phyloP scores from a whole-genome alignment of 1,140 invertebrate species.

The Rhagoletis zephyria region DNA sequence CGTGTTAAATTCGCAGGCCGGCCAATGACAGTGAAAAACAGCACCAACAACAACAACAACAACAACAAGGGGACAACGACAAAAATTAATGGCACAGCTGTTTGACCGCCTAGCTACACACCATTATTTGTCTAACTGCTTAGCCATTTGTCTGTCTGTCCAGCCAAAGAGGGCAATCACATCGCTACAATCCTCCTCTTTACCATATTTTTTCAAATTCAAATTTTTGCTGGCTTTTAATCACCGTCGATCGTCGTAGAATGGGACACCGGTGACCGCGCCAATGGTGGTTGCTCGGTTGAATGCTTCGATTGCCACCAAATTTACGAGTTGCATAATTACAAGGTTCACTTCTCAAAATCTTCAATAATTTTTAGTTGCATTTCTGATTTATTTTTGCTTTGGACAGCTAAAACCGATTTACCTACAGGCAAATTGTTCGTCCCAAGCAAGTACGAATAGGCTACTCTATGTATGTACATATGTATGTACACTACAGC shows the following conservation, averaged over 20 bases:
- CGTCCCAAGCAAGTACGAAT: not conserved
- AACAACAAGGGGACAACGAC: constrained; percentile 1
- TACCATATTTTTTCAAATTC: not conserved
- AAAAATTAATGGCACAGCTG: constrained; percentile 48
- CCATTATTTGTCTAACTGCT: not conserved
- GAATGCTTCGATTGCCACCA: not conserved
- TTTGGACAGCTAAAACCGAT: not conserved
- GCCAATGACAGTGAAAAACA: not conserved
- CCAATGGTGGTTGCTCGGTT: not conserved
- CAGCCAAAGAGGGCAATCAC: not conserved
- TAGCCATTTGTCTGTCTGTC: not conserved
- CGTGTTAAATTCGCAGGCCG: constrained; percentile 10
- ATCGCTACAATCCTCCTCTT: not conserved
- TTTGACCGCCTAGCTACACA: not conserved
- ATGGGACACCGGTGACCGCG: not conserved
- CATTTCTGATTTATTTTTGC: not conserved
- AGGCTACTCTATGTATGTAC: too few relatives aligned
- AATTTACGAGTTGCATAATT: constrained; percentile 20
- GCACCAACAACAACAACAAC: not conserved
- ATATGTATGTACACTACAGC: not conserved
- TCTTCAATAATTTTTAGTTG: not conserved
- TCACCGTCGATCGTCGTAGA: not conserved
- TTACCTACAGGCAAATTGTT: not conserved
- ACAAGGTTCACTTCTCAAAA: not conserved
- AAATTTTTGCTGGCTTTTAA: not conserved